Conservation (phyloP, 2,888 invertebrate genomes). For the Sthenelais limicola region DNA sequence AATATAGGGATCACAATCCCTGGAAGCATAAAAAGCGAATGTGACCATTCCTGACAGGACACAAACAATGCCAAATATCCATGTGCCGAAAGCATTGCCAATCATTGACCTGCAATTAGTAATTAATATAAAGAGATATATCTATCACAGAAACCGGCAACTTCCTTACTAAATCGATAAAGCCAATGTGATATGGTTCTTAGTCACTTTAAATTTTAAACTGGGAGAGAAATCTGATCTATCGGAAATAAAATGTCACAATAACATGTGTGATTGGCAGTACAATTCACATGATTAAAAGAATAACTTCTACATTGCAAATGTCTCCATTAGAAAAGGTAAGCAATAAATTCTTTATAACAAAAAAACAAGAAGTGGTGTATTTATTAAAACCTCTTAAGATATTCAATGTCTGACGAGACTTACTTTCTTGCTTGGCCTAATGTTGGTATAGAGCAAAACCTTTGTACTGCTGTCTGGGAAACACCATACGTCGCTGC, state of each 20-base stretch:
- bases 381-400: no score
- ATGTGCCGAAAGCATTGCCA: conserved; percentile 6
- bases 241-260: no score
- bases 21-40: conserved; percentile 6
- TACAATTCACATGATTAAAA: no score
- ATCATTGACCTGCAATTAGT: conserved; percentile 27
- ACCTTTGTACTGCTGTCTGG: conserved; percentile 26
- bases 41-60: conserved; percentile 15
- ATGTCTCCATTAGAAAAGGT: background rate
- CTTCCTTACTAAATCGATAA: no score
- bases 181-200: no score
- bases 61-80: conserved; percentile 8
- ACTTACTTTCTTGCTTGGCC: background rate
- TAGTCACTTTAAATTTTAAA: no score
- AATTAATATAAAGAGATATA: no score
- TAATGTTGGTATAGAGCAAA: conserved; percentile 2
- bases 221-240: no score
- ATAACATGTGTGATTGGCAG: no score
- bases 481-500: conserved; percentile 15
- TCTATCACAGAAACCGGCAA: no score
- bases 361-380: background rate
- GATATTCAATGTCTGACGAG: no score
- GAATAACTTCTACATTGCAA: no score
- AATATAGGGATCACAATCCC: conserved; percentile 14
- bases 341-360: background rate